These are phyloP conservation scores for Cavia aperea DNA, from an alignment of 2,113 vertebrate species.

Conservation along the genomic window DNA sequence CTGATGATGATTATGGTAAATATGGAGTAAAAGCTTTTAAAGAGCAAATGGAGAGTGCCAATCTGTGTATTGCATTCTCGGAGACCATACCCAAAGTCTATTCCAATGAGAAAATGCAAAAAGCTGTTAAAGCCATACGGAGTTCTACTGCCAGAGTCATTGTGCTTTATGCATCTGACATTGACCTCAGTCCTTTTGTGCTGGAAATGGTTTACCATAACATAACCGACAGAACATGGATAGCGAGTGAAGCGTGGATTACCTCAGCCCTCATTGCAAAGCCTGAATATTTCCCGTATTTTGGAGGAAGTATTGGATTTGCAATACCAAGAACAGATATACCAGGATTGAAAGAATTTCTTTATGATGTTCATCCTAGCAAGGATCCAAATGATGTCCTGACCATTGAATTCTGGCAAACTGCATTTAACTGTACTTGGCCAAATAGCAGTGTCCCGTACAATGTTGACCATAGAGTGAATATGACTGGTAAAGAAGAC, in stretches of 20 bases:
- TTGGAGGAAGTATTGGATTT: slow-evolving; percentile 84
- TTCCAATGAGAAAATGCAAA: slow-evolving; percentile 75
- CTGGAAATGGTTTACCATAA: slow-evolving; percentile 77
- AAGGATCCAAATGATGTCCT: slow-evolving; percentile 68
- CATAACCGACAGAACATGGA: slow-evolving; percentile 83
- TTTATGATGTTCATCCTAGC: slow-evolving; percentile 78
- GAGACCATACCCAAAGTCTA: slow-evolving; percentile 83
- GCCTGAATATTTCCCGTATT: slow-evolving; percentile 75
- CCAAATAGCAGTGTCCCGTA: slow-evolving; percentile 60
- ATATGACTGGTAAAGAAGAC: slow-evolving; percentile 60
- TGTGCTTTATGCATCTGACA: slow-evolving; percentile 85
- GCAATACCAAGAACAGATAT: slow-evolving; percentile 78
- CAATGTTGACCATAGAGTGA: slow-evolving; percentile 66
- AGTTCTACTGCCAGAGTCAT: slow-evolving; percentile 82
- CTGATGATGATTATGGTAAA: slow-evolving; percentile 87
- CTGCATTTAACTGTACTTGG: slow-evolving; percentile 84
- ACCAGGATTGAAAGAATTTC: slow-evolving; percentile 76
- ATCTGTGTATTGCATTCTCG: slow-evolving; percentile 85
- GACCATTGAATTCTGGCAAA: slow-evolving; percentile 86
- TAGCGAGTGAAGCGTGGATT: slow-evolving; percentile 85
- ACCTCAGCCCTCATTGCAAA: slow-evolving; percentile 82
- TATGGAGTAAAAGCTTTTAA: slow-evolving; percentile 85
- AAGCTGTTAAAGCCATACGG: slow-evolving; percentile 73
- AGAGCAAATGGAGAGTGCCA: slow-evolving; percentile 77
- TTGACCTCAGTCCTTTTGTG: slow-evolving; percentile 82